Base-by-base conservation (phyloP, 2,113 vertebrate genomes). In the Tyto alba region DNA sequence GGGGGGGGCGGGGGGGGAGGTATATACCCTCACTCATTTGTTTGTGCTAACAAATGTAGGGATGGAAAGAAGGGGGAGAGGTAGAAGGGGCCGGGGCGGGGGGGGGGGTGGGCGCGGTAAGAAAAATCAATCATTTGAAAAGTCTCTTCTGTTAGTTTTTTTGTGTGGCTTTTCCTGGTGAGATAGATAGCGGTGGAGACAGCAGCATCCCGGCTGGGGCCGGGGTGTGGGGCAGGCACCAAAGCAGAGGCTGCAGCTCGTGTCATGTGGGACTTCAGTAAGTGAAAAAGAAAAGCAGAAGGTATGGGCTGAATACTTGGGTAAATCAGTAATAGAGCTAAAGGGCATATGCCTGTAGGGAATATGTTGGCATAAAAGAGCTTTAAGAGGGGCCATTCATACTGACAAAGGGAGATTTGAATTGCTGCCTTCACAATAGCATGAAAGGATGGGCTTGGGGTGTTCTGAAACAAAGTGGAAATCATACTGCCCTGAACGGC, bases 301-400 rank as follows among this genome's bases (percentile, higher is more conserved):
- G 99, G 99, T 98, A 98, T 95, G 97, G 98, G 98, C 98, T 99
- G 99, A 99, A 99, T 99, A 98, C 98, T 98, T 96, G 96, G 98
- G 99, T 99, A 98, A 99, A 99, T 99, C 99, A 99, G 99, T 99
- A 99, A 99, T 98, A 98, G 99, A 99, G 98, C 99, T 99, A 99
- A 99, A 99, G 99, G 99, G 98, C 98, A 99, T 98, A 98, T 98
- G 99, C 99, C 99, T 99, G 99, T 98, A 99, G 99, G 99, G 99
- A 99, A 98, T 99, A 98, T 98, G 98, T 96, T 97, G 96, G 97
- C 98, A 98, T 98, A 97, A 98, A 99, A 98, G 99, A 98, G 98
- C 99, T 98, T 99, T 99, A 98, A 99, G 98, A 98, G 97, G 98
- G 98, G 98, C 98, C 98, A 99, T 99, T 99, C 99, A 99, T 99